Evolutionary conservation across 2,113 vertebrate species (phyloP).

Genomic region (Channa argus): DNA sequence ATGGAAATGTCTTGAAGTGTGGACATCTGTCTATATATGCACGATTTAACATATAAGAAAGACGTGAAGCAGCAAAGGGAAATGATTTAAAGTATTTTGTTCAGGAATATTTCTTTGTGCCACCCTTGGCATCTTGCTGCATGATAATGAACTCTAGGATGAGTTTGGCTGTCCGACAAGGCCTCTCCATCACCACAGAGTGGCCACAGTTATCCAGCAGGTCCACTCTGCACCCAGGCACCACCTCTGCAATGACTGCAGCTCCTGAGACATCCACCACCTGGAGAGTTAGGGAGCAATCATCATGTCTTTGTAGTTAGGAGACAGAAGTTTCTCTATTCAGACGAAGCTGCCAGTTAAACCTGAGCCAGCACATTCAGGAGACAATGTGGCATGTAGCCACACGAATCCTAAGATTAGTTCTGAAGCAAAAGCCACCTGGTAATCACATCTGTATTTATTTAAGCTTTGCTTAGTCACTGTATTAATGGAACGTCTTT

Average conservation of each 20-base stretch:
- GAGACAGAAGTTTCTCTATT: neutral
- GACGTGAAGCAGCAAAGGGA: neutral
- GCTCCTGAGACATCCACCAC: conserved; percentile 94
- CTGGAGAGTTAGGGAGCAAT: conserved; percentile 68
- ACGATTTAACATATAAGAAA: neutral
- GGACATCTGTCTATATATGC: conserved; percentile 5
- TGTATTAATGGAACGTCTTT: neutral
- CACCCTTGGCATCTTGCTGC: conserved; percentile 82
- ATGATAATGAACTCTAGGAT: conserved; percentile 90
- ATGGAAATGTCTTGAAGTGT: neutral
- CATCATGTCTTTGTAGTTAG: neutral
- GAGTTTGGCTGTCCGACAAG: conserved; percentile 92
- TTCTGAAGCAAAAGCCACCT: neutral
- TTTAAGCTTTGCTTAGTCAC: neutral
- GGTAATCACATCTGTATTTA: conserved; percentile 1
- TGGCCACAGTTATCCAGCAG: conserved; percentile 97
- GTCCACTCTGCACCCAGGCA: conserved; percentile 88
- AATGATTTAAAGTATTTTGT: neutral
- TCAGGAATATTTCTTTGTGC: conserved; percentile 83
- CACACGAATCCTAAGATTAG: neutral
- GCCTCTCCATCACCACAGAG: conserved; percentile 93
- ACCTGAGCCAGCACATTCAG: neutral
- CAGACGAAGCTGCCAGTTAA: neutral
- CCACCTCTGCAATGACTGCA: conserved; percentile 80
- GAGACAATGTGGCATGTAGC: conserved; percentile 2